Conservation (phyloP, 2,888 invertebrate genomes). For the Agonopterix heracliana region DNA sequence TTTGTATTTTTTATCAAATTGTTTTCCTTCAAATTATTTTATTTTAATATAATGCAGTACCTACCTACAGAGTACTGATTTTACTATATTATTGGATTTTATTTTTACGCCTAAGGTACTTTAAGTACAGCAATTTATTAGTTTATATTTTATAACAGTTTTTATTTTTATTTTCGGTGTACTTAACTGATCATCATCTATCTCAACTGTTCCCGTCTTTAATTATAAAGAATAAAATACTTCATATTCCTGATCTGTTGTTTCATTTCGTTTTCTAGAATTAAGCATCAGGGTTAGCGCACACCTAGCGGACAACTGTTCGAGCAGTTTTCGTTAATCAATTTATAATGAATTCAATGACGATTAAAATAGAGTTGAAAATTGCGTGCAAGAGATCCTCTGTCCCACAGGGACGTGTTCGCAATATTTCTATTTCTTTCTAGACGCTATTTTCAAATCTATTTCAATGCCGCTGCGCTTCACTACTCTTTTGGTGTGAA, state of each 20-base stretch:
- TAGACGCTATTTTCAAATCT: no score
- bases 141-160: slow-evolving; percentile 2
- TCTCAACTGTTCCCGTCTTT: slow-evolving; percentile 6
- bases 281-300: no score
- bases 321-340: no score
- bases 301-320: no score
- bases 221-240: slow-evolving; percentile 10
- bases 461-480: no score
- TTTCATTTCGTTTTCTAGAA: slow-evolving; percentile 9
- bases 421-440: no score
- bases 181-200: slow-evolving; percentile 10
- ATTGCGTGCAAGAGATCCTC: no score
- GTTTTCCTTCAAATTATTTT: not conserved
- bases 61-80: not conserved
- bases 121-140: slow-evolving; percentile 1
- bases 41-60: not conserved
- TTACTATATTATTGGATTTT: not conserved
- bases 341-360: no score
- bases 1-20: no score
- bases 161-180: slow-evolving; percentile 5
- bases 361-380: no score
- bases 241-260: slow-evolving; percentile 15
- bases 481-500: no score
- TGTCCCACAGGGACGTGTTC: no score
- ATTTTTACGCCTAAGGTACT: not conserved